These are phyloP conservation scores for Yponomeuta malinellus DNA, from an alignment of 2,888 invertebrate species.

Conservation along the genomic window DNA sequence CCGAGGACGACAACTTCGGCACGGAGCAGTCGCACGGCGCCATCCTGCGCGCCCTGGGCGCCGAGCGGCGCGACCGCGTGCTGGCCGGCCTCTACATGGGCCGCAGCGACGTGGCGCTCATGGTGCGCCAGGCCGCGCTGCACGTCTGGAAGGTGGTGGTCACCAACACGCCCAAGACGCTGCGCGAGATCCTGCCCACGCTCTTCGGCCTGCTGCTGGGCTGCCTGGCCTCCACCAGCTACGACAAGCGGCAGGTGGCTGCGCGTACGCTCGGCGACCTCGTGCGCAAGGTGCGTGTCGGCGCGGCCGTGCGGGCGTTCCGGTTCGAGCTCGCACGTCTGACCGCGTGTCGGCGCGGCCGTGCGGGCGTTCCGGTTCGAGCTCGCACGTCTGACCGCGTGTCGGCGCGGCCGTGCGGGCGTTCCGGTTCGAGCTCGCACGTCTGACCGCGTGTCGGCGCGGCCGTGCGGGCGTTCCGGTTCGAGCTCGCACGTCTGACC, in stretches of 20 bases:
- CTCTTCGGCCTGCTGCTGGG: conserved; percentile 93
- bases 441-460: no score
- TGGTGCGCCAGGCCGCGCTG: conserved; percentile 97
- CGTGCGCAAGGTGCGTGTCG: conserved; percentile 82
- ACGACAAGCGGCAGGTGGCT: conserved; percentile 97
- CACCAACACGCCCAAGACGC: conserved; percentile 96
- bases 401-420: no score
- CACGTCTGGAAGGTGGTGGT: conserved; percentile 99
- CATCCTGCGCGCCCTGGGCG: conserved; percentile 91
- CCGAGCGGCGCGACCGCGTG: conserved; percentile 93
- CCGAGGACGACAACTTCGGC: conserved; percentile 99
- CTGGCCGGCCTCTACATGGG: conserved; percentile 98
- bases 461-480: no score
- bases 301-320: neutral
- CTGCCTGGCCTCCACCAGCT: conserved; percentile 96
- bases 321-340: no score
- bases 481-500: no score
- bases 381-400: no score
- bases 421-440: no score
- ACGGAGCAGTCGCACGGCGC: conserved; percentile 96
- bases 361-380: no score
- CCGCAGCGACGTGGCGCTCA: conserved; percentile 95
- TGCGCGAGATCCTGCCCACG: conserved; percentile 96
- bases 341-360: no score
- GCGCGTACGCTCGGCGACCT: conserved; percentile 97